phyloP scores from a whole-genome alignment of 2,888 invertebrate species.

The Malacosoma neustria region DNA sequence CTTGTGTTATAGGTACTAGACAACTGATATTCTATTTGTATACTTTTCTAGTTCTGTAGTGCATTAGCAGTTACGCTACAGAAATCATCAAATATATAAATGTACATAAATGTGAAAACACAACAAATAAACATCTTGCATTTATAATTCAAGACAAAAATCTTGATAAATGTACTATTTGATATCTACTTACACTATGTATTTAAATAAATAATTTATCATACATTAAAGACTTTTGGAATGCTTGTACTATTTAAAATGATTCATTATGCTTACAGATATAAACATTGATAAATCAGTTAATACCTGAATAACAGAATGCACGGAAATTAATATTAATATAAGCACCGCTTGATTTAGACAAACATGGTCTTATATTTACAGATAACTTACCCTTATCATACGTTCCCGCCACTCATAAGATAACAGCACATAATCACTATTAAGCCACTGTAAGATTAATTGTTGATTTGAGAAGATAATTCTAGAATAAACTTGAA shows the following conservation, averaged over 20 bases:
- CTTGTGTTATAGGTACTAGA: too few relatives aligned
- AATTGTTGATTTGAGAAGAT: constrained; percentile 30
- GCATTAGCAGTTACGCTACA: too few relatives aligned
- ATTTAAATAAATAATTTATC: not conserved
- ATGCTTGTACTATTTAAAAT: not conserved
- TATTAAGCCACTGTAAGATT: constrained; percentile 39
- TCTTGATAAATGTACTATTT: too few relatives aligned
- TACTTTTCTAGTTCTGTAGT: too few relatives aligned
- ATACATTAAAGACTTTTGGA: not conserved
- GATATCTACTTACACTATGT: not conserved
- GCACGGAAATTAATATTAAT: not conserved
- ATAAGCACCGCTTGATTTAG: constrained; percentile 10
- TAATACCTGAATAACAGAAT: not conserved
- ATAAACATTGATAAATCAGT: not conserved
- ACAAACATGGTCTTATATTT: not conserved
- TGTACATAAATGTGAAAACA: too few relatives aligned
- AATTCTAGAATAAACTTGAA: constrained; percentile 45
- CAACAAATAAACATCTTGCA: too few relatives aligned
- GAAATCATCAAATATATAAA: too few relatives aligned
- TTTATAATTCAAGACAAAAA: too few relatives aligned
- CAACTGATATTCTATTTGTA: too few relatives aligned
- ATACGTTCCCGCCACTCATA: constrained; percentile 49
- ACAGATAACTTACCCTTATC: constrained; percentile 58
- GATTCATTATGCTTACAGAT: not conserved
- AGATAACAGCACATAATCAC: constrained; percentile 67